Percentiles rank a stretch among this genome's conserved stretches.
Conservation (phyloP, 1,140 invertebrate species). For the Stegodyphus dumicola region DNA sequence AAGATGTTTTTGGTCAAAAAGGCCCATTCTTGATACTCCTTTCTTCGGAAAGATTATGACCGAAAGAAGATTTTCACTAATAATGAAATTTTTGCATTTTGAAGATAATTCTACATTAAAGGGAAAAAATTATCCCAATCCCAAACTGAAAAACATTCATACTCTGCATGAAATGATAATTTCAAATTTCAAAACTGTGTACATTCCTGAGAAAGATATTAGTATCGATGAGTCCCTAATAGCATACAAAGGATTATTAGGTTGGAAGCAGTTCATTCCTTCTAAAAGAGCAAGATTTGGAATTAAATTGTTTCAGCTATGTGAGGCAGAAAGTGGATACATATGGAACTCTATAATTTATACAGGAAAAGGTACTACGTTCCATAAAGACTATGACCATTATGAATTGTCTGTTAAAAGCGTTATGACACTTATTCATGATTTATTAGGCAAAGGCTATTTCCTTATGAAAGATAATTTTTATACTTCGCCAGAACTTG, state of each 20-base stretch:
- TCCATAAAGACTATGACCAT: background rate
- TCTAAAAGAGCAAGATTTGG: conserved; percentile 2
- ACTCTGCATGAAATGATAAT: background rate
- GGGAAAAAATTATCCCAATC: background rate
- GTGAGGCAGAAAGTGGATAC: background rate
- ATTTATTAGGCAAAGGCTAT: conserved; percentile 3
- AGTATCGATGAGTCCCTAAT: conserved; percentile 3
- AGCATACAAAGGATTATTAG: background rate
- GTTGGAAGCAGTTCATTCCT: conserved; percentile 18
- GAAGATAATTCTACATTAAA: background rate
- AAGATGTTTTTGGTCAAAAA: conserved; percentile 8
- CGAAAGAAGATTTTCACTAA: background rate
- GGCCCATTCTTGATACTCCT: background rate
- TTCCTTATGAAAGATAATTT: background rate
- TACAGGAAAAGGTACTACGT: conserved; percentile 7
- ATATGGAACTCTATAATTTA: conserved; percentile 18
- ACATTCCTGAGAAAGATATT: background rate
- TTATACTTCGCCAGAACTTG: conserved; percentile 13
- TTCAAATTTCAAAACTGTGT: background rate
- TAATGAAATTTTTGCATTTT: conserved; percentile 20
- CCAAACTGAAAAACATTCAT: conserved; percentile 4
- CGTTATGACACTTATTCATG: background rate
- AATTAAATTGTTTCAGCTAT: conserved; percentile 8
- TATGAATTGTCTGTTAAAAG: conserved; percentile 1
- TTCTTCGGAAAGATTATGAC: background rate